These are phyloP conservation scores for Pecten maximus DNA, from an alignment of 2,888 invertebrate genomes.

Conservation along the genomic window DNA sequence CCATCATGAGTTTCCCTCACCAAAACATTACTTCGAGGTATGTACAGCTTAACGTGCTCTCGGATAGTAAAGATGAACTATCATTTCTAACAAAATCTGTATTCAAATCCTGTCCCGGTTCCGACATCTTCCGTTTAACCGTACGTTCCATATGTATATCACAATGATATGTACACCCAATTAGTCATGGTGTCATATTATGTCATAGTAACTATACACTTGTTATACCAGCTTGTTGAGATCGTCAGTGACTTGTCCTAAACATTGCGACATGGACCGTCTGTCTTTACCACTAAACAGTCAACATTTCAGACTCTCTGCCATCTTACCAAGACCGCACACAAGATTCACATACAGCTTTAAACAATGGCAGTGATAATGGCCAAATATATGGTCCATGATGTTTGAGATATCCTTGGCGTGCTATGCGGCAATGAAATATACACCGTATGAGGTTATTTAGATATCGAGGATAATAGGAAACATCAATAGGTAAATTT, in stretches of 20 bases:
- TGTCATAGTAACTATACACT: too few species aligned
- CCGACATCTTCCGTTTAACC: neutral
- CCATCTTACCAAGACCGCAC: neutral
- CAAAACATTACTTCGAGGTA: neutral
- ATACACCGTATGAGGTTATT: neutral
- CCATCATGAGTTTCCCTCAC: constrained; percentile 29
- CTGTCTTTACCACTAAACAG: neutral
- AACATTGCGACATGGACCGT: neutral
- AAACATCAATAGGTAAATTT: neutral
- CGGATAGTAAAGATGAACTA: neutral
- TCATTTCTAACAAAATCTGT: neutral
- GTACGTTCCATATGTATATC: neutral
- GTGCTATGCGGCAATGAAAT: neutral
- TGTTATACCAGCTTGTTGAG: too few species aligned
- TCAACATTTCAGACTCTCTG: neutral
- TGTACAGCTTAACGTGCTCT: neutral
- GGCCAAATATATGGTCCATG: neutral
- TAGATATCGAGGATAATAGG: neutral
- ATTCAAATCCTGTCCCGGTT: neutral
- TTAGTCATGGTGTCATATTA: neutral
- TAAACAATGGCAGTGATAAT: neutral
- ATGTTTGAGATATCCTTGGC: neutral
- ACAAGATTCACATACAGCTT: neutral
- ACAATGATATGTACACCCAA: neutral
- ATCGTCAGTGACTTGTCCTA: too few species aligned